These are phyloP conservation scores for Leptopilina syphax DNA, from an alignment of 2,888 invertebrate species.

Conservation along the genomic window DNA sequence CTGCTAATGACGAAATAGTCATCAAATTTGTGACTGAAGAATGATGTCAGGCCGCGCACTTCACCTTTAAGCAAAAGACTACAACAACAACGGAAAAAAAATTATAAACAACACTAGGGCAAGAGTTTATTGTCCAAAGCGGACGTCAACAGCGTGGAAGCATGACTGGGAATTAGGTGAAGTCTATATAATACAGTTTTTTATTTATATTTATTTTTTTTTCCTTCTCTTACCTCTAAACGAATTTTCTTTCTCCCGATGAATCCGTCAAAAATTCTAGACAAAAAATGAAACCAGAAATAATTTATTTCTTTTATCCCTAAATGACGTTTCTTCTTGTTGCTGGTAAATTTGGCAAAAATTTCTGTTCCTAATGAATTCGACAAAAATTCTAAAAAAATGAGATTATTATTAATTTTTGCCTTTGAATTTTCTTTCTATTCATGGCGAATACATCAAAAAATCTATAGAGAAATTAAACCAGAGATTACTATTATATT, in stretches of 20 bases:
- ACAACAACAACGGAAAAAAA: not conserved
- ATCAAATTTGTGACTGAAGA: not conserved
- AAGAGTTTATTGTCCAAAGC: not conserved
- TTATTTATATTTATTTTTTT: not conserved
- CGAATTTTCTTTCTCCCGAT: too few species aligned
- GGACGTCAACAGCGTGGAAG: slow-evolving; percentile 16
- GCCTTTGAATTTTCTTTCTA: too few species aligned
- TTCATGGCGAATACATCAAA: too few species aligned
- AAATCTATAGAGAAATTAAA: too few species aligned
- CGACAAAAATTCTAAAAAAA: too few species aligned
- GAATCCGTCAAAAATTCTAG: too few species aligned
- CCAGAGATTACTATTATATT: too few species aligned
- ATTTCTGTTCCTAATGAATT: too few species aligned
- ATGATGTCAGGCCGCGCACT: not conserved
- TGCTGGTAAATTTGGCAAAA: too few species aligned
- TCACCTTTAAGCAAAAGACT: not conserved
- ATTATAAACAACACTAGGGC: slow-evolving; percentile 7
- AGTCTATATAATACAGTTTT: not conserved
- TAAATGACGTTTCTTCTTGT: too few species aligned
- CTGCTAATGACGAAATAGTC: not conserved
- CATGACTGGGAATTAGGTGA: slow-evolving; percentile 38
- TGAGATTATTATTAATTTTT: too few species aligned
- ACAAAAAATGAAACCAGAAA: not conserved
- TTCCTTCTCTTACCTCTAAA: not conserved
- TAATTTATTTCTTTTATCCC: too few species aligned